phyloP scores from a whole-genome alignment of 2,888 invertebrate genomes.

The Eustalomyia histrio region DNA sequence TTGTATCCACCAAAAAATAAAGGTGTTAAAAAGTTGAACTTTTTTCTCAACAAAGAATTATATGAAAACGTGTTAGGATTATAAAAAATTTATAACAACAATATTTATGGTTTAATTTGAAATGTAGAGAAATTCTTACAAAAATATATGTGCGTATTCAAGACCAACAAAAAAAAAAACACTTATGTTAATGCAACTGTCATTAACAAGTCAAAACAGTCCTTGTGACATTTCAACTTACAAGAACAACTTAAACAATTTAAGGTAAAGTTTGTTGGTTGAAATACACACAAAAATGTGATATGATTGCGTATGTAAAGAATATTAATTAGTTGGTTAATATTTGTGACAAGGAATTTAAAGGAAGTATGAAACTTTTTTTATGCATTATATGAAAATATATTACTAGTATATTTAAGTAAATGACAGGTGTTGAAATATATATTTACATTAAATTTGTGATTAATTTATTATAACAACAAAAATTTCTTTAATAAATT shows the following conservation, averaged over 20 bases:
- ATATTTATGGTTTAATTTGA: conserved; percentile 12
- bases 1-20: background rate
- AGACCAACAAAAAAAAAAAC: no score
- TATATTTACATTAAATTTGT: conserved; percentile 22
- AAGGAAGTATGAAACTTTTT: conserved; percentile 28
- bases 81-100: conserved; percentile 29
- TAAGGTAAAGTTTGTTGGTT: conserved; percentile 30
- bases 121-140: conserved; percentile 1
- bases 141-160: no score
- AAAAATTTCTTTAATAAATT: no score
- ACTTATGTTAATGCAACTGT: conserved; percentile 49
- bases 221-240: conserved; percentile 53
- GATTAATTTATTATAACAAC: conserved; percentile 18
- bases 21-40: conserved; percentile 44
- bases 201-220: conserved; percentile 49
- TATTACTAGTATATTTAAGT: conserved; percentile 6
- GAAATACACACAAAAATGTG: conserved; percentile 14
- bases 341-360: conserved; percentile 18
- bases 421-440: conserved; percentile 50
- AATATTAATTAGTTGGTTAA: conserved; percentile 52
- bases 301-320: conserved; percentile 39
- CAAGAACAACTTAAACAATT: conserved; percentile 23
- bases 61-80: conserved; percentile 41
- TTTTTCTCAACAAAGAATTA: conserved; percentile 11
- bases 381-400: conserved; percentile 1